Evolutionary conservation across 2,888 invertebrate genomes (phyloP).

Genomic region (Cepaea hortensis): DNA sequence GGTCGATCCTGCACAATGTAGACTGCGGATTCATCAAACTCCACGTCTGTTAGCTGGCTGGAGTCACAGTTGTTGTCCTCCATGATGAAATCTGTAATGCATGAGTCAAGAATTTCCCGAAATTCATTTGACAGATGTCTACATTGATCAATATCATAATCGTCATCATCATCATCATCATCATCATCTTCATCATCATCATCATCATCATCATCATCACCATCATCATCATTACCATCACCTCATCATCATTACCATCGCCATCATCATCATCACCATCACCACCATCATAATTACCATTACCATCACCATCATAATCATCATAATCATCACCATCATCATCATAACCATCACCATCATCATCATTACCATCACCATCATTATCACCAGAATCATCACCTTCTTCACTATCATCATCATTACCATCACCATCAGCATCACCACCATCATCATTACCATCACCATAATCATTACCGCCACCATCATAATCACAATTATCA

Average conservation of each 20-base stretch:
- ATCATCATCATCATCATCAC: no score
- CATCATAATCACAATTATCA: no score
- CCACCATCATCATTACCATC: no score
- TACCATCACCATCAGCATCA: not conserved
- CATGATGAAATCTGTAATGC: conserved; percentile 68
- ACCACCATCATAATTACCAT: no score
- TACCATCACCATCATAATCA: not conserved
- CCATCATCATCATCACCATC: no score
- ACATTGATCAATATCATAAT: no score
- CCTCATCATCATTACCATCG: not conserved
- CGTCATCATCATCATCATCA: no score
- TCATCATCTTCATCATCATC: no score
- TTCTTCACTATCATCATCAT: not conserved
- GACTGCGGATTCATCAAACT: conserved; percentile 93
- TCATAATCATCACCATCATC: not conserved
- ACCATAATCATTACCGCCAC: no score
- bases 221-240: not conserved
- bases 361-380: not conserved
- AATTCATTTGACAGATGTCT: no score
- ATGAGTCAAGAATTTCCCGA: not conserved
- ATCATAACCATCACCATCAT: not conserved
- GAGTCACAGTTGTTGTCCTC: conserved; percentile 82
- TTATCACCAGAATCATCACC: not conserved
- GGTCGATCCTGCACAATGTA: conserved; percentile 91
- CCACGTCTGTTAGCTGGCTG: conserved; percentile 89